Percentiles rank a stretch among this genome's conserved stretches.
phyloP scores from a whole-genome alignment of 1,140 invertebrate genomes.

The Drosophila carrolli region DNA sequence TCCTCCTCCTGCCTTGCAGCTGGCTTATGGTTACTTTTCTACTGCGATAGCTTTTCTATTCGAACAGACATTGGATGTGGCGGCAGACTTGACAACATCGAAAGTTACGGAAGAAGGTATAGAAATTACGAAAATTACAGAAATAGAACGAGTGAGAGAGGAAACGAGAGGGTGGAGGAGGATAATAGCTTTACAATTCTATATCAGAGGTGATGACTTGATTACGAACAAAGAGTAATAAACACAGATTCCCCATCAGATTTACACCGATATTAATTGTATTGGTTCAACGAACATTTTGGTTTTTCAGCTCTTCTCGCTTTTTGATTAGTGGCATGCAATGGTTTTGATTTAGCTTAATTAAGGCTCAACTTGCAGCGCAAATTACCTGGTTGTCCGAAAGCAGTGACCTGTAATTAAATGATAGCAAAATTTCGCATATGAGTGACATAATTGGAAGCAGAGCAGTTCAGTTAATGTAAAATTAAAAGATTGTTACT shows the following conservation, averaged over 20 bases:
- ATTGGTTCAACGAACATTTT: slow-evolving; percentile 5
- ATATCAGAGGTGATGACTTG: slow-evolving; percentile 21
- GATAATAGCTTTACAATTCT: slow-evolving; percentile 20
- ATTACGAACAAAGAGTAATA: slow-evolving; percentile 11
- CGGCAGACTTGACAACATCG: slow-evolving; percentile 44
- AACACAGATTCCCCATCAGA: slow-evolving; percentile 13
- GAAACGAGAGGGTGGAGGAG: slow-evolving; percentile 12
- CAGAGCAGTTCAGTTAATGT: not conserved
- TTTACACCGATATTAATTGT: slow-evolving; percentile 12
- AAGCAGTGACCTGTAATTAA: slow-evolving; percentile 29
- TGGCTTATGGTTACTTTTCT: slow-evolving; percentile 26
- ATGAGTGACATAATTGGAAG: not conserved
- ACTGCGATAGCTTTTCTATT: slow-evolving; percentile 24
- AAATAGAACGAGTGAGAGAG: slow-evolving; percentile 51
- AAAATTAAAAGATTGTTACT: too few relatives aligned
- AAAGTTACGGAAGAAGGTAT: slow-evolving; percentile 26
- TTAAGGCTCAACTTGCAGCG: not conserved
- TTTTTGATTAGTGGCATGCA: slow-evolving; percentile 41
- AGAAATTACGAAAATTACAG: slow-evolving; percentile 24
- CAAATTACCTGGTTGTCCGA: slow-evolving; percentile 22
- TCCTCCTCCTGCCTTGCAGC: not conserved
- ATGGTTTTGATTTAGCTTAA: slow-evolving; percentile 20
- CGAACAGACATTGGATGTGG: slow-evolving; percentile 54
- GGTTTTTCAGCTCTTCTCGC: slow-evolving; percentile 7
- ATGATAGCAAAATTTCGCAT: not conserved